A percentile compares a stretch with the other conserved stretches of the same genome.
Conservation (phyloP, 92 coral and sea anemone species). For the Metridium senile region DNA sequence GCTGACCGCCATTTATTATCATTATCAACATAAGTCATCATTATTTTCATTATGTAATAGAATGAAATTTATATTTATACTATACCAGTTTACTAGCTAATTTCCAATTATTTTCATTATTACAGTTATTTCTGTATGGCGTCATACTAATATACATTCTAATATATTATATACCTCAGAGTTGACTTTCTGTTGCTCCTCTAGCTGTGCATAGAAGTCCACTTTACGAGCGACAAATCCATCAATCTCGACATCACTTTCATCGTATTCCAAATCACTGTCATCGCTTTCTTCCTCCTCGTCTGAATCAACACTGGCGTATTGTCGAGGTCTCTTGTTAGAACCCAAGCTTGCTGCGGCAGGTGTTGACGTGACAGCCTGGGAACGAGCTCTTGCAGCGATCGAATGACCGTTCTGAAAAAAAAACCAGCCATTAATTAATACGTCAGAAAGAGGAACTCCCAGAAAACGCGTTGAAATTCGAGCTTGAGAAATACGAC, state of each 20-base stretch:
- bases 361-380: slow-evolving; percentile 79
- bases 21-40: too few relatives aligned
- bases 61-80: too few relatives aligned
- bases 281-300: slow-evolving; percentile 63
- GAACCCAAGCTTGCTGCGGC: slow-evolving; percentile 51
- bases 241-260: slow-evolving; percentile 48
- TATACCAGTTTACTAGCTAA: too few relatives aligned
- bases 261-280: slow-evolving; percentile 80
- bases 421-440: not conserved
- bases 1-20: too few relatives aligned
- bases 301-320: slow-evolving; percentile 62
- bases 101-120: too few relatives aligned
- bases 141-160: too few relatives aligned
- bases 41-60: too few relatives aligned
- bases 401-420: slow-evolving; percentile 33
- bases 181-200: slow-evolving; percentile 81
- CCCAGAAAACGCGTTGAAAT: too few relatives aligned
- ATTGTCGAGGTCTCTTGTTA: slow-evolving; percentile 74
- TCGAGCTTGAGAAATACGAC: too few relatives aligned
- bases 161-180: slow-evolving; percentile 58
- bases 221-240: slow-evolving; percentile 63
- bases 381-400: slow-evolving; percentile 73
- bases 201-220: slow-evolving; percentile 73
- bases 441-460: not conserved
- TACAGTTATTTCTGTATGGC: too few relatives aligned